A percentile compares a stretch with the other conserved stretches of the same genome.
Evolutionary conservation across 23 tunicate species (phyloP).

Genomic region (Halocynthia roretzi): DNA sequence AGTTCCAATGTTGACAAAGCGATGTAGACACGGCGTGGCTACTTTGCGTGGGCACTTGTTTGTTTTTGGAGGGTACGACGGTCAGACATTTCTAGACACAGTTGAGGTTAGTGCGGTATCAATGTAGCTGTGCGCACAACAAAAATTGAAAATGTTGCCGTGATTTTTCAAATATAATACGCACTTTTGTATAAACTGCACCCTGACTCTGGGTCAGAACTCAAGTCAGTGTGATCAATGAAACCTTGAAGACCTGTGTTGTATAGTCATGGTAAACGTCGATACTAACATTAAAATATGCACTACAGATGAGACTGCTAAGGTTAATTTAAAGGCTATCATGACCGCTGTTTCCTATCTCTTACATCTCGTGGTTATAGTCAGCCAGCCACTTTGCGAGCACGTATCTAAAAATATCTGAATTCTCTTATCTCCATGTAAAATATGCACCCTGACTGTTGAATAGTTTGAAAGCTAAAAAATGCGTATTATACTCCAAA

Average conservation of each 20-base stretch:
- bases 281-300: background rate
- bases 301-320: too few relatives aligned
- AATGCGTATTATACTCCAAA: too few relatives aligned
- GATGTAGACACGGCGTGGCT: conserved; percentile 86
- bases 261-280: background rate
- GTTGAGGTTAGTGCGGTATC: conserved; percentile 38
- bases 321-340: too few relatives aligned
- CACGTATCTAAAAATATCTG: too few relatives aligned
- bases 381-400: background rate
- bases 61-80: conserved; percentile 98
- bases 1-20: conserved; percentile 69
- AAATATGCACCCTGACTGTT: too few relatives aligned
- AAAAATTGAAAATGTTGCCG: too few relatives aligned
- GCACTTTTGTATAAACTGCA: too few relatives aligned
- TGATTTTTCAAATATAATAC: too few relatives aligned
- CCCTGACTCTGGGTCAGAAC: too few relatives aligned
- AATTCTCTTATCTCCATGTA: too few relatives aligned
- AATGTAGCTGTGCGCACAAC: background rate
- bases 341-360: background rate
- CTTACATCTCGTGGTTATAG: background rate
- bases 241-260: background rate
- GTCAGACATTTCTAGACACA: conserved; percentile 63
- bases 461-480: too few relatives aligned
- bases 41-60: conserved; percentile 62
- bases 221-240: too few relatives aligned